These are phyloP conservation scores for Nasonia oneida DNA, from an alignment of 2,888 invertebrate species.

Conservation along the genomic window DNA sequence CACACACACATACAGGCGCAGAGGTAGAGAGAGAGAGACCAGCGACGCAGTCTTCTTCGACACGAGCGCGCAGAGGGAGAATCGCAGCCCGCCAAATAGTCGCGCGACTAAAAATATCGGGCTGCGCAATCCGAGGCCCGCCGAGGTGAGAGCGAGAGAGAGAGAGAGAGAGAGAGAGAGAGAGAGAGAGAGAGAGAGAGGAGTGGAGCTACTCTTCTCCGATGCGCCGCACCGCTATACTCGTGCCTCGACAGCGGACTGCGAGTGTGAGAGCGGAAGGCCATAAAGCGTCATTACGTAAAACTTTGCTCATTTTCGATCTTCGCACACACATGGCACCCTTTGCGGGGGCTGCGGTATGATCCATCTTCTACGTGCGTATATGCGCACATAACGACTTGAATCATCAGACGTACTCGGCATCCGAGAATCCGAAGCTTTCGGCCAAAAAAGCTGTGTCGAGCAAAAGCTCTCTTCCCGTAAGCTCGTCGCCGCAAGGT, in stretches of 20 bases:
- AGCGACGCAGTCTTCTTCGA: constrained; percentile 37
- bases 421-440: not conserved
- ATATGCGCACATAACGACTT: too few relatives aligned
- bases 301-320: constrained; percentile 61
- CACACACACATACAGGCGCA: not conserved
- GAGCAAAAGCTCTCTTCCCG: not conserved
- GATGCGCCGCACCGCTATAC: constrained; percentile 5
- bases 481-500: constrained; percentile 40
- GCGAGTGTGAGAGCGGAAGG: constrained; percentile 63
- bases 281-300: constrained; percentile 69
- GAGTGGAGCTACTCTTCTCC: constrained; percentile 17
- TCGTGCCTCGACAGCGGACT: constrained; percentile 47
- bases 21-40: not conserved
- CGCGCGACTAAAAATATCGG: constrained; percentile 76
- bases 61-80: constrained; percentile 64
- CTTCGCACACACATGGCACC: not conserved
- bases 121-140: constrained; percentile 69
- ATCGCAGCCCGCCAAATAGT: constrained; percentile 77
- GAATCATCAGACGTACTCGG: not conserved
- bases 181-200: not conserved
- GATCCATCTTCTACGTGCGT: too few relatives aligned
- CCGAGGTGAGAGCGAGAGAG: constrained; percentile 52
- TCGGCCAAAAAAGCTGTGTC: not conserved
- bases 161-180: not conserved
- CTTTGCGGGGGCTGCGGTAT: too few relatives aligned